Evolutionary conservation across 2,113 vertebrate species (phyloP).

Genomic region (Gila orcuttii): DNA sequence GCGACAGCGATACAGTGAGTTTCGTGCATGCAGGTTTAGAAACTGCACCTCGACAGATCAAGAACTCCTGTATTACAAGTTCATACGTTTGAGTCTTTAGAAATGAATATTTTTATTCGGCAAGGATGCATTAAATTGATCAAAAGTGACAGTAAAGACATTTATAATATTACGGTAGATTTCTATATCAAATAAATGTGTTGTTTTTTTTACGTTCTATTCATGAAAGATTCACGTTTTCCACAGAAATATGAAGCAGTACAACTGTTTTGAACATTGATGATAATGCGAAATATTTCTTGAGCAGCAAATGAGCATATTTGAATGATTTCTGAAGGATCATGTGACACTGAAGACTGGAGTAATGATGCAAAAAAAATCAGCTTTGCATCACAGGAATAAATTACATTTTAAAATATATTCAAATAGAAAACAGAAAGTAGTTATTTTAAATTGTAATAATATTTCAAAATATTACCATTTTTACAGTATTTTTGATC

Average conservation of each 20-base stretch:
- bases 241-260: neutral
- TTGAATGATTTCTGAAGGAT: neutral
- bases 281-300: neutral
- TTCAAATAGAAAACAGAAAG: too few species aligned
- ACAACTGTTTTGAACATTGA: neutral
- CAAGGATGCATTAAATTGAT: neutral
- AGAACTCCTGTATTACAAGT: neutral
- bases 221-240: neutral
- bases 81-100: neutral
- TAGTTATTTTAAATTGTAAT: neutral
- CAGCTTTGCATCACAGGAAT: neutral
- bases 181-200: too few species aligned
- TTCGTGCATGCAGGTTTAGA: neutral
- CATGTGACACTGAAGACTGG: neutral
- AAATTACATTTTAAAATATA: neutral
- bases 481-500: neutral
- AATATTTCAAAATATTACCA: neutral
- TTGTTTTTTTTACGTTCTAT: neutral
- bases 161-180: neutral
- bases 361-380: neutral
- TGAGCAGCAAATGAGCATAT: neutral
- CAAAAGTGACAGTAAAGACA: neutral
- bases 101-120: neutral
- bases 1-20: constrained; percentile 92
- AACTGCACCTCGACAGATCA: neutral